Evolutionary conservation across 2,797 vertebrate species (phyloP).

Genomic region (Masticophis lateralis): DNA sequence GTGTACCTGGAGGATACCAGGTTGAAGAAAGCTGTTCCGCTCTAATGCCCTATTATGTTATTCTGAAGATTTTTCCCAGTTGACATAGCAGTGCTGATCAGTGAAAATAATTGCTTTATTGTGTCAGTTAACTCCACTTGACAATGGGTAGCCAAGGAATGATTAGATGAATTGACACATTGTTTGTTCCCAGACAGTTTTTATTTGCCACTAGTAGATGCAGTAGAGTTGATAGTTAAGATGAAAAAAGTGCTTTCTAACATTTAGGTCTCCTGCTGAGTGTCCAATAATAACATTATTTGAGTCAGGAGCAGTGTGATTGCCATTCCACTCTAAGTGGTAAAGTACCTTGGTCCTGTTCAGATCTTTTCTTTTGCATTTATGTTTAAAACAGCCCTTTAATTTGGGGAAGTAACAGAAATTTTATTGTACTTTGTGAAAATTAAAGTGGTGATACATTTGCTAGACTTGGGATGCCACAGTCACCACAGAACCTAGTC

Average conservation of each 20-base stretch:
- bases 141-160: conserved; percentile 1
- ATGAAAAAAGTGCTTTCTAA: background rate
- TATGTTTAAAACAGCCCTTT: background rate
- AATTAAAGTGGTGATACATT: background rate
- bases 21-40: background rate
- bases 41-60: background rate
- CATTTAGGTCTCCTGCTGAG: background rate
- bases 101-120: conserved; percentile 16
- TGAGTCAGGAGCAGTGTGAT: background rate
- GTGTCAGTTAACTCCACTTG: conserved; percentile 1
- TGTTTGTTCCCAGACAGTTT: background rate
- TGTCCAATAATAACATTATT: background rate
- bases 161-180: conserved; percentile 21
- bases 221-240: background rate
- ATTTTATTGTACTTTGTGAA: background rate
- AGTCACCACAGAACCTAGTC: background rate
- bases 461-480: background rate
- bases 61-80: background rate
- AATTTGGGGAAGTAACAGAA: background rate
- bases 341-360: background rate
- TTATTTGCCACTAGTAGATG: background rate
- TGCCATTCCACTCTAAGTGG: background rate
- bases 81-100: background rate
- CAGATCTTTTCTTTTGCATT: background rate
- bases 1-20: background rate